Base-by-base conservation (phyloP, 2,888 invertebrate species). In the Pseudococcus longispinus region DNA sequence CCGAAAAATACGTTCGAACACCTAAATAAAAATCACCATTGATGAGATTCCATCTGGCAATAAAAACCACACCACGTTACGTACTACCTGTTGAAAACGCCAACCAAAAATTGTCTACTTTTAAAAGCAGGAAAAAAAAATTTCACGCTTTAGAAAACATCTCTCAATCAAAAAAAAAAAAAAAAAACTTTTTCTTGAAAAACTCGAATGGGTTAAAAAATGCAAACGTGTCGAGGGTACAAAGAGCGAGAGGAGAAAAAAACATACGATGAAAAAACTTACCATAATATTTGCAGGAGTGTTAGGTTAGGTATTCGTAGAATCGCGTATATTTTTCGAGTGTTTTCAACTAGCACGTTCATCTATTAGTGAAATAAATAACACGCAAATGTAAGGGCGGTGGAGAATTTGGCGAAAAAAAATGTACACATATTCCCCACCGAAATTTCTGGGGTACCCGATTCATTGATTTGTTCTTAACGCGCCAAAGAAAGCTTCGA, bases 391-490 rank as follows among this genome's bases (percentile, higher is more conserved):
- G 42, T 80, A 32, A 42, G 42, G 77, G 37, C 37, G 37, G 77
- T 26, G 77, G 77, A 80, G 42, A 80, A 80, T 42, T 80, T 80
- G 11, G 37, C 77, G 42, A n/a, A 44, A 82, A 83, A 83, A 51
- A 83, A 83, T 13, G 1, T 51, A 80, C 74, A 23, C 74, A 32
- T n/a, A 37, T 74, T 70, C 86, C 86, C 86, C 86, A 86, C 86
- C 80, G 51, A 86, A 80, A 86, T 80, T 77, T 86, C 80, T 51
- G 77, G 80, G 86, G 74, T 74, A 55, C 86, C 77, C 32, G 80
- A 86, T 86, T 86, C 86, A 86, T 86, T 86, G 86, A 86, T 86
- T 86, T 86, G 86, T 77, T 42, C 60, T 65, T 26, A 84, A 84
- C 51, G 42, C 32, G 60, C 37, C 37, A 65, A 83, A 83, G 55